phyloP scores from a whole-genome alignment of 2,797 vertebrate genomes.

The Neosilurus mollespiculum region DNA sequence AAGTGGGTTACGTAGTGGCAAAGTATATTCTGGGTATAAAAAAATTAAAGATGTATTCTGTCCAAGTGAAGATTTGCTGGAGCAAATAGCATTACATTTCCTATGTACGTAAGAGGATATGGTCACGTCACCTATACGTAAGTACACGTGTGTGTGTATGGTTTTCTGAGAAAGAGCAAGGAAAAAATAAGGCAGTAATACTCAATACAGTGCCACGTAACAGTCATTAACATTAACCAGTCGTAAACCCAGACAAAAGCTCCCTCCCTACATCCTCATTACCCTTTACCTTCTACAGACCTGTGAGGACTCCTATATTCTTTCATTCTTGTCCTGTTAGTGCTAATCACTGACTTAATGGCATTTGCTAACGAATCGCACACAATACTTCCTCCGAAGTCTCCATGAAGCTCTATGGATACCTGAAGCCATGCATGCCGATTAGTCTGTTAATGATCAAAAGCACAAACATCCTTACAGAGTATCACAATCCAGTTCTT shows the following conservation, averaged over 20 bases:
- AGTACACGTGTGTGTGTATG: too few relatives aligned
- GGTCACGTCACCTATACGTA: not conserved
- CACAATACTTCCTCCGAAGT: conserved; percentile 47
- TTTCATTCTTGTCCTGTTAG: not conserved
- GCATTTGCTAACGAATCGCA: conserved; percentile 50
- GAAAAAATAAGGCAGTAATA: not conserved
- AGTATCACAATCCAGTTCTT: conserved; percentile 31
- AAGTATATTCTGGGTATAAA: not conserved
- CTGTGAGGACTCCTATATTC: not conserved
- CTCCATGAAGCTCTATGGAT: conserved; percentile 36
- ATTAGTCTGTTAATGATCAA: conserved; percentile 57
- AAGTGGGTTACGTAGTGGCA: not conserved
- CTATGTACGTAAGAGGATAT: not conserved
- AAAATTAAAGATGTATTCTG: not conserved
- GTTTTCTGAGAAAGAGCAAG: conserved; percentile 1
- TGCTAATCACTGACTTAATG: conserved; percentile 23
- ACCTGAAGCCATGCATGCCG: conserved; percentile 60
- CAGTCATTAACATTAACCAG: conserved; percentile 32
- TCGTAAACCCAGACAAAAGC: conserved; percentile 39
- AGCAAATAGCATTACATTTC: not conserved
- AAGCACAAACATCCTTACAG: conserved; percentile 31
- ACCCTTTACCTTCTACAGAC: conserved; percentile 23
- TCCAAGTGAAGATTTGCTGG: not conserved
- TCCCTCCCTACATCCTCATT: conserved; percentile 25
- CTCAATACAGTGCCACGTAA: not conserved